These are phyloP conservation scores for Sphaerodactylus townsendi DNA, from an alignment of 2,113 vertebrate genomes.

Conservation along the genomic window DNA sequence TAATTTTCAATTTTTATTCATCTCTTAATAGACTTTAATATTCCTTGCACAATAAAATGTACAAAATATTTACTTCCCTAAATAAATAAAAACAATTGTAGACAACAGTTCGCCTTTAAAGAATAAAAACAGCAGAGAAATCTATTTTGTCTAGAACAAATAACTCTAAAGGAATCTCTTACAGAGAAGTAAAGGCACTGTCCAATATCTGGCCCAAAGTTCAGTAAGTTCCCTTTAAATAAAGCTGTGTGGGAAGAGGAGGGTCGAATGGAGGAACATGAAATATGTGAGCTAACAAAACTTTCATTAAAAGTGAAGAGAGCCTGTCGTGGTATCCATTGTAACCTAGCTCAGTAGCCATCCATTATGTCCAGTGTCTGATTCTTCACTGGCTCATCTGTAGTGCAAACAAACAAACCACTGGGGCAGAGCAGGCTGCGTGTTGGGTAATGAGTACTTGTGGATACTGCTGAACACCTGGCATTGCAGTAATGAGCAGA, in stretches of 20 bases:
- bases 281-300: background rate
- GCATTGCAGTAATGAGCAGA: background rate
- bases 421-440: background rate
- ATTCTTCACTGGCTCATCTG: background rate
- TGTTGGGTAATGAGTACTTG: background rate
- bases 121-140: background rate
- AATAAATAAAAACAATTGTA: conserved; percentile 74
- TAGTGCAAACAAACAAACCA: background rate
- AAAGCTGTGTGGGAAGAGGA: accelerated
- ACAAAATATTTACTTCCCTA: conserved; percentile 75
- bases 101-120: conserved; percentile 20
- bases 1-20: conserved; percentile 50
- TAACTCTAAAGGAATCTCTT: background rate
- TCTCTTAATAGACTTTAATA: conserved; percentile 68
- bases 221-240: background rate
- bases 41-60: conserved; percentile 58
- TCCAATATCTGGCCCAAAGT: background rate
- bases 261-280: background rate
- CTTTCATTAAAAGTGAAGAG: background rate
- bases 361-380: background rate
- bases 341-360: background rate
- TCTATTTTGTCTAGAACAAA: accelerated
- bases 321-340: background rate
- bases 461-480: accelerated
- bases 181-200: background rate